Evolutionary conservation across 2,113 vertebrate genomes (phyloP), one percentile per base, ranked within the genome.

Genomic region (Oreocharis arfaki): DNA sequence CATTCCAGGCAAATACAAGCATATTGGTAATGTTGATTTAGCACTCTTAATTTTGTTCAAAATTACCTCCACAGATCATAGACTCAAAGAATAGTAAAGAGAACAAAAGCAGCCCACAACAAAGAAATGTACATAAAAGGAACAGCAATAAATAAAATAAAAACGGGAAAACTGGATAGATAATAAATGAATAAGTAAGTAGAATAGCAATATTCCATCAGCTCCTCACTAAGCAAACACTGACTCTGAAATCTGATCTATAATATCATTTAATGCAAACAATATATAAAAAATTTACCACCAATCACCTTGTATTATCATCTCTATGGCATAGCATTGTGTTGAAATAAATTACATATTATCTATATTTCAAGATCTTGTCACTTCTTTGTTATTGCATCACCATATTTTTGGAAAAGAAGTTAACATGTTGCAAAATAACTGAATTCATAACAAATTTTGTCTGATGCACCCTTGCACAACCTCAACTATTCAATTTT

Each of bases 11-110:
- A 92, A 96, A 95, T 86, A 80, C 41, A 78, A 74, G 39, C 20
- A 71, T 55, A 87, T 78, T 93, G 71, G 79, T 84, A 89, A 90
- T 68, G 82, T 92, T 95, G 88, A 97, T 97, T 96, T 95, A 96
- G 42, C 60, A 88, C 44, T 84, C 90, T 93, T 96, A 96, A 95
- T 93, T 96, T 95, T 75, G 60, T 90, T 92, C 79, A 93, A 95
- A 95, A 96, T 96, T 95, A 86, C 75, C 44, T 90, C 73, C 73
- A 96, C 90, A 93, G 39, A 95, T 95, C 93, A 84, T 19, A 81
- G 82, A 84, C 35, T 64, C 60, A 64, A 88, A 86, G 53, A 93
- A 90, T 37, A 78, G 42, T 60, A 60, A 85, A 77, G 35, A 84
- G 64, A 88, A 92, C 88, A 94, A 96, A 96, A 95, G 65, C 37